Base-by-base conservation (phyloP, 2,113 vertebrate genomes). In the Erythrolamprus reginae region DNA sequence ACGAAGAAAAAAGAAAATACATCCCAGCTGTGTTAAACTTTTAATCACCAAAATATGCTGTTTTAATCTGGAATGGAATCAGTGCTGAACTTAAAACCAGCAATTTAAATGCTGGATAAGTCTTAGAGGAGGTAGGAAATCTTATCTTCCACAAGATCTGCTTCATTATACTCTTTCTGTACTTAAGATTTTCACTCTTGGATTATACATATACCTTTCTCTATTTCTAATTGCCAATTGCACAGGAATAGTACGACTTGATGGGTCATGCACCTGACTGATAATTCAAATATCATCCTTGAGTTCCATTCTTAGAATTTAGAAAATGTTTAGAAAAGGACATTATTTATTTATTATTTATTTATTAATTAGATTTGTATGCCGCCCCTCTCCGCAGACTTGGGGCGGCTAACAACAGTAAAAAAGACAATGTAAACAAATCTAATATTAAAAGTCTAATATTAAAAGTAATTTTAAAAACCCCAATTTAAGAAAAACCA, bases 1-100 rank as follows among this genome's bases (percentile, higher is more conserved):
- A 89, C 10, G 51, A 92, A 86, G 84, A 93, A 91, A 93, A 50
- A 5, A 58, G n/a, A n/a, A 56, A 58, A 23, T 9, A 65, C 33
- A 42, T 86, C 56, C 84, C 23, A 28, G 8, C 42, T 77, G 12
- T 6, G 84, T 53, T 70, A 90, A 77, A 86, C 19, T 86, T 86
- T 84, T 70, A 90, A 86, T 70, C 89, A 70, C 15, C 51, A 52
- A 65, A 52, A 90, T 52, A 65, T 86, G 82, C 21, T 85, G 21
- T 51, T 86, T 86, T 52, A 51, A 19, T 84, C 28, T 45, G 48
- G 53, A 61, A 48, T 15, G 5, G 3, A 83, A 28, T 89, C 28
- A 33, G 10, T 50, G 26, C 17, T 19, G n/a, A 47, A 1, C 0
- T 58, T 38, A 84, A 83, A 17, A 83, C 47, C 23, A 84, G 15